phyloP scores from a whole-genome alignment of 2,888 invertebrate species.

The Lepidochitona cinerea region DNA sequence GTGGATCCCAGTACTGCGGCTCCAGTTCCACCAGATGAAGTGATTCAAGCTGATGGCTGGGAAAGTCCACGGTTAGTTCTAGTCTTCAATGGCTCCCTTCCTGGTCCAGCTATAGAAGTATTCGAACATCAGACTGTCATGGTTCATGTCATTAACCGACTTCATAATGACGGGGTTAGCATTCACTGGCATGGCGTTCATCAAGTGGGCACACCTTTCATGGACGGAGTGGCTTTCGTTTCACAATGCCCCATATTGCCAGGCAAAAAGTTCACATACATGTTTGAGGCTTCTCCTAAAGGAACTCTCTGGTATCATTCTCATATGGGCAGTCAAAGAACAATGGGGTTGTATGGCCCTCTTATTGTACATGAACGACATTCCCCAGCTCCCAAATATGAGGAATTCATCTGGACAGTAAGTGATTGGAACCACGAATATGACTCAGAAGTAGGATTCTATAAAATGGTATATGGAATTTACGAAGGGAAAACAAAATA shows the following conservation, averaged over 20 bases:
- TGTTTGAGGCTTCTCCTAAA: conserved; percentile 19
- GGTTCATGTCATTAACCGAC: conserved; percentile 20
- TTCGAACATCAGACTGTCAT: conserved; percentile 18
- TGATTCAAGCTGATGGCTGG: conserved; percentile 35
- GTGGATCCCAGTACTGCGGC: not conserved
- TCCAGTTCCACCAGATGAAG: conserved; percentile 15
- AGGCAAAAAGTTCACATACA: conserved; percentile 29
- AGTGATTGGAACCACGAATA: conserved; percentile 15
- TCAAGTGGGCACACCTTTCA: conserved; percentile 25
- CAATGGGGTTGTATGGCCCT: conserved; percentile 23
- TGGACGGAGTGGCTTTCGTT: conserved; percentile 34
- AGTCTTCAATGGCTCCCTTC: conserved; percentile 32
- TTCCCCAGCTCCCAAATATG: not conserved
- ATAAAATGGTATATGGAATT: not conserved
- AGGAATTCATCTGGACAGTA: conserved; percentile 13
- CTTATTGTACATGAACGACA: conserved; percentile 16
- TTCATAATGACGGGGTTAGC: conserved; percentile 26
- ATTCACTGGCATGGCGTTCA: conserved; percentile 39
- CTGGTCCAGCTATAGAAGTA: conserved; percentile 37
- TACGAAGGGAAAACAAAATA: not conserved
- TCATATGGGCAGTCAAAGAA: conserved; percentile 24
- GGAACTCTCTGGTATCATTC: conserved; percentile 34
- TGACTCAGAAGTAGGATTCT: not conserved
- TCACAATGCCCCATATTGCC: conserved; percentile 38
- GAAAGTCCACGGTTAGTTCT: conserved; percentile 18